These are phyloP conservation scores for Mimachlamys varia DNA, from an alignment of 2,888 invertebrate species.

Conservation along the genomic window DNA sequence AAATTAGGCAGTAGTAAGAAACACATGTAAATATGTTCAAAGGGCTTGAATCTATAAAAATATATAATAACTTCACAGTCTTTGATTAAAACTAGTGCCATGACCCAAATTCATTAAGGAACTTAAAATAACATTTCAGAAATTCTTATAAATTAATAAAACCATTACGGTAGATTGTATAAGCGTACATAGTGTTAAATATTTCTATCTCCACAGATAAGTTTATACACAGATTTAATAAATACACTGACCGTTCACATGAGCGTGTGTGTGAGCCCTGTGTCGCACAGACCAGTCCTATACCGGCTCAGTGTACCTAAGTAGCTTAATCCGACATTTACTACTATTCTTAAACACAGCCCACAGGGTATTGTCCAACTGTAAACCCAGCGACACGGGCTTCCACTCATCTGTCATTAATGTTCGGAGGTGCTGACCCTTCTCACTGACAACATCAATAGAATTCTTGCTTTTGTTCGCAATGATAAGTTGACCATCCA, in stretches of 20 bases:
- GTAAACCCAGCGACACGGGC: not conserved
- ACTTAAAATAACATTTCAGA: too few species aligned
- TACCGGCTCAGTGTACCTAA: not conserved
- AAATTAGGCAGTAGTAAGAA: too few species aligned
- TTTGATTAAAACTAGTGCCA: too few species aligned
- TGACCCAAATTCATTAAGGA: too few species aligned
- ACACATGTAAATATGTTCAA: too few species aligned
- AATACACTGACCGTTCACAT: not conserved
- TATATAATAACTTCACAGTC: too few species aligned
- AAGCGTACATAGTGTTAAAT: not conserved
- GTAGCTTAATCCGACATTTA: slow-evolving; percentile 12
- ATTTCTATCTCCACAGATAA: not conserved
- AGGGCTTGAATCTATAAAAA: too few species aligned
- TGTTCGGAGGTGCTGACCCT: not conserved
- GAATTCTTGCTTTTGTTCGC: slow-evolving; percentile 4
- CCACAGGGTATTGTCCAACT: not conserved
- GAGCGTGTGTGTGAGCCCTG: not conserved
- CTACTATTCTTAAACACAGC: not conserved
- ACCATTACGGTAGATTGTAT: not conserved
- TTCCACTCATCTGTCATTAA: not conserved
- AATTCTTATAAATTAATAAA: not conserved
- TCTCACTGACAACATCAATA: not conserved
- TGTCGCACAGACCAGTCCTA: not conserved
- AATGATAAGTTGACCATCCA: not conserved
- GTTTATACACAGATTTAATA: not conserved